phyloP scores from a whole-genome alignment of 92 coral and sea anemone species.

The Porites cylindrica region DNA sequence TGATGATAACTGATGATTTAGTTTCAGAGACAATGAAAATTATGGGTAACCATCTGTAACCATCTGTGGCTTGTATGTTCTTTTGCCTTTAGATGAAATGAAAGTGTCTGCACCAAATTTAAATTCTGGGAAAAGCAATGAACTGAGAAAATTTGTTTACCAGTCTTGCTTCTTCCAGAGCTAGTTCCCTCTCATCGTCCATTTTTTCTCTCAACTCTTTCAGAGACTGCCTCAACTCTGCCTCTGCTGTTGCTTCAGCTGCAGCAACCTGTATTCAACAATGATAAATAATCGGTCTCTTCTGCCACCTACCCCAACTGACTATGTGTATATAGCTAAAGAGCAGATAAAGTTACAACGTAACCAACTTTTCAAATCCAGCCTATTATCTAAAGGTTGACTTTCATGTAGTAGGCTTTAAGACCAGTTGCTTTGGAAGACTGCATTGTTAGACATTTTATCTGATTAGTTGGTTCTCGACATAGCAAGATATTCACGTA shows the following conservation, averaged over 20 bases:
- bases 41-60: too few relatives aligned
- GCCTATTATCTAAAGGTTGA: too few relatives aligned
- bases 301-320: background rate
- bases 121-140: background rate
- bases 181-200: slow-evolving; percentile 85
- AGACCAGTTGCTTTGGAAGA: too few relatives aligned
- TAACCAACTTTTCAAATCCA: too few relatives aligned
- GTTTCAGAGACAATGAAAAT: too few relatives aligned
- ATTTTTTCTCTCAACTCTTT: slow-evolving; percentile 80
- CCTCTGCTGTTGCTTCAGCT: slow-evolving; percentile 82
- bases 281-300: background rate
- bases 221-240: slow-evolving; percentile 73
- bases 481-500: too few relatives aligned
- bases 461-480: too few relatives aligned
- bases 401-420: too few relatives aligned
- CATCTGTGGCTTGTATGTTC: background rate
- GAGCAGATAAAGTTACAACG: background rate
- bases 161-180: slow-evolving; percentile 89
- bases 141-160: slow-evolving; percentile 33
- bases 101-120: background rate
- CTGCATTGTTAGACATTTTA: too few relatives aligned
- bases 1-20: too few relatives aligned
- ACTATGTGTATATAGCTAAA: too few relatives aligned
- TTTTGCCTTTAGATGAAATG: background rate
- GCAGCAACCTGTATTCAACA: slow-evolving; percentile 71